Evolutionary conservation across 2,113 vertebrate species (phyloP), one percentile per base, ranked within the genome.

Genomic region (Oenanthe melanoleuca): DNA sequence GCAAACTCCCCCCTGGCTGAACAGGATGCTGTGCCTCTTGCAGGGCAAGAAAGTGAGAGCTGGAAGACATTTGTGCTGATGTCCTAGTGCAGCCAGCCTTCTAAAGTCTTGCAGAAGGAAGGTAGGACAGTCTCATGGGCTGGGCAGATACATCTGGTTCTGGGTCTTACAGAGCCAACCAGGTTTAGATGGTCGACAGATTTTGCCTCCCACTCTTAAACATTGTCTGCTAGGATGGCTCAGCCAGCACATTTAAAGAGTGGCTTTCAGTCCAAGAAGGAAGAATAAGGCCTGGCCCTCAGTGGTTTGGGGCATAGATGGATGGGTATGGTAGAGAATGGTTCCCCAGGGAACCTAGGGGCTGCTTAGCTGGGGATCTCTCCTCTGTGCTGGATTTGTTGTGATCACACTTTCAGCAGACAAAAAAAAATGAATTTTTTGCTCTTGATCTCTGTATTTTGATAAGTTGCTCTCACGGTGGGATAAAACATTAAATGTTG

Each of bases 1-100:
- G 95, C 89, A 64, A 71, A 84, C 84, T 96, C 94, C 88, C 91
- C 81, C 86, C 72, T 75, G 95, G 86, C 88, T 71, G 67, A 92
- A 33, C 18, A 29, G 60, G 89, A 38, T 45, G 33, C 25, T 50
- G 14, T 64, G 63, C n/a, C 47, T 88, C 60, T 61, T 83, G 20
- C 12, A 86, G 60, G 18, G 34, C 37, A 49, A 33, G 63, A 73
- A 80, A 83, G 52, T 20, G 23, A 40, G 66, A 82, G 42, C 77
- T 85, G 38, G 33, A 86, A 88, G 45, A 24, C 9, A 11, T 73
- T 66, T 47, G 34, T 9, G 5, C 23, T 63, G 64, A 12, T 92
- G 37, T 45, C 79, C n/a, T 33, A 22, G 6, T 40, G 52, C 26
- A 80, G 14, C 21, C n/a, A 63, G 24, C 38, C 40, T 40, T 64